phyloP scores from a whole-genome alignment of 1,140 invertebrate genomes.

The Rhagoletis zephyria region DNA sequence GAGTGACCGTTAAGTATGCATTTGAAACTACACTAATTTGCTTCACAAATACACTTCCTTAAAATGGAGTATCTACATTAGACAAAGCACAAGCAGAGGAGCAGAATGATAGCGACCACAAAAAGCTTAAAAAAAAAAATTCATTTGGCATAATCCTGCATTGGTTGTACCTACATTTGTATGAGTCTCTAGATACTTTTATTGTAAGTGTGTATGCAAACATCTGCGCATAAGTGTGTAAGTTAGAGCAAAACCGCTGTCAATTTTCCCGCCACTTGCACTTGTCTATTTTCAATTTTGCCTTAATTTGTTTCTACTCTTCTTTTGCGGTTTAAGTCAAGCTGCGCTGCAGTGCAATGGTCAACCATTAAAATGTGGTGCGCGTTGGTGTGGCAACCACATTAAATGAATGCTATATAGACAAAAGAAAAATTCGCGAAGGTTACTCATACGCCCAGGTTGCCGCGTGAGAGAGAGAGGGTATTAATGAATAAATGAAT shows the following conservation, averaged over 20 bases:
- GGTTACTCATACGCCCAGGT: not conserved
- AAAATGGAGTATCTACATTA: too few relatives aligned
- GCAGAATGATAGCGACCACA: too few relatives aligned
- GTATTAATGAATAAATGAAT: not conserved
- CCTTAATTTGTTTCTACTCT: not conserved
- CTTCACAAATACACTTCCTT: too few relatives aligned
- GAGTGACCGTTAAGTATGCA: too few relatives aligned
- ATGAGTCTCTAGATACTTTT: too few relatives aligned
- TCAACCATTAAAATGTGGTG: constrained; percentile 6
- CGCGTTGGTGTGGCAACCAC: not conserved
- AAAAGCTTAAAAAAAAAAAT: too few relatives aligned
- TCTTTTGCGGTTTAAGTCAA: not conserved
- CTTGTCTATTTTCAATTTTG: not conserved
- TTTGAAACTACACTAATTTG: too few relatives aligned
- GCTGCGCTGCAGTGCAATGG: not conserved
- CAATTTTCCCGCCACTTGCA: not conserved
- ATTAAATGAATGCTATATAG: not conserved
- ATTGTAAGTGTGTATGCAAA: too few relatives aligned
- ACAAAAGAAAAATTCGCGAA: not conserved
- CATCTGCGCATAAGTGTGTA: not conserved
- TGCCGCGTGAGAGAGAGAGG: not conserved
- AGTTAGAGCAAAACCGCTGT: not conserved
- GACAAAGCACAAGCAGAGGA: too few relatives aligned
- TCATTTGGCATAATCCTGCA: too few relatives aligned
- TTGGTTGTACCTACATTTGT: too few relatives aligned